These are phyloP conservation scores for Hyposoter dolosus DNA, from an alignment of 2,888 invertebrate species.

Conservation along the genomic window DNA sequence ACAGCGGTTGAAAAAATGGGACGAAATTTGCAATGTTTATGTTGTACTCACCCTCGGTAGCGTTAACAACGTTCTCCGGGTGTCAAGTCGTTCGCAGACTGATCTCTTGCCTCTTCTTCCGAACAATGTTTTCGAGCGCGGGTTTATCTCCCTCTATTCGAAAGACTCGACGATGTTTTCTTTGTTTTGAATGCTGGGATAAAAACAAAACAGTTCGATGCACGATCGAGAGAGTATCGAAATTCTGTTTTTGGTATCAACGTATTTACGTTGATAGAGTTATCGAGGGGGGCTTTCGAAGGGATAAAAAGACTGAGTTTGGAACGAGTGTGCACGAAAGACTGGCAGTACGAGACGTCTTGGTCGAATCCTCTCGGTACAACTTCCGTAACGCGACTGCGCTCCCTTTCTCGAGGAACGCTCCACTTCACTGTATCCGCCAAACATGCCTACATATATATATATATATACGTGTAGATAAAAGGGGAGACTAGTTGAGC, in stretches of 20 bases:
- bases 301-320: background rate
- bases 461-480: slow-evolving; percentile 3
- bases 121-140: slow-evolving; percentile 58
- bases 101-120: slow-evolving; percentile 13
- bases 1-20: background rate
- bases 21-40: slow-evolving; percentile 21
- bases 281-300: background rate
- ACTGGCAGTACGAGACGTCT: slow-evolving; percentile 51
- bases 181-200: slow-evolving; percentile 45
- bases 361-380: slow-evolving; percentile 70
- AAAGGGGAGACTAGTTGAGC: slow-evolving; percentile 9
- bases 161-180: slow-evolving; percentile 32
- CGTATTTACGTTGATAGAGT: slow-evolving; percentile 12
- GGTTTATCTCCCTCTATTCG: slow-evolving; percentile 48
- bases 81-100: slow-evolving; percentile 28
- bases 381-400: slow-evolving; percentile 76
- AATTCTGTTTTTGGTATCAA: background rate
- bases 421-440: slow-evolving; percentile 24
- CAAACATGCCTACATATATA: slow-evolving; percentile 14
- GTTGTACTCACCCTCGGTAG: slow-evolving; percentile 34
- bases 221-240: slow-evolving; percentile 45
- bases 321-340: slow-evolving; percentile 67
- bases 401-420: slow-evolving; percentile 69
- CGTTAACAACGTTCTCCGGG: slow-evolving; percentile 36
- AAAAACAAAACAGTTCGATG: slow-evolving; percentile 53